Base-by-base conservation (phyloP, 2,113 vertebrate species). In the Equus przewalskii region DNA sequence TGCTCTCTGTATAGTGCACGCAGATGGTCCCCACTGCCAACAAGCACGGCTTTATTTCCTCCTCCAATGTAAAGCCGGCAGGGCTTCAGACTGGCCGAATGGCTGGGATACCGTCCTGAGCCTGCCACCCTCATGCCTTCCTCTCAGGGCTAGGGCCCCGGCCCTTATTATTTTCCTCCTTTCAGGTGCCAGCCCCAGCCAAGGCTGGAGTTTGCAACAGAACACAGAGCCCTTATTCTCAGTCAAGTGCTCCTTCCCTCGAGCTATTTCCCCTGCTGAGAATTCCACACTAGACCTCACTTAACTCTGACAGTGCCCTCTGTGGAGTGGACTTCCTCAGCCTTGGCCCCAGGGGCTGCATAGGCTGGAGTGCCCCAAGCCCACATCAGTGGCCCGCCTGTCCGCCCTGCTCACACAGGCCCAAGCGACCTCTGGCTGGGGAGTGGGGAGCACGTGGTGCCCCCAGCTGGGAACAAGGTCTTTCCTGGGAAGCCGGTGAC, bases 211-310 rank as follows among this genome's bases (percentile, higher is more conserved):
- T 96, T 95, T 95, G 94, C 64, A 89, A 69, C n/a, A 75, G 97
- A 98, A 98, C 97, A 98, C 96, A 96, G 78, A 36, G 49, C 89
- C 89, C 95, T 97, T 98, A 96, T 98, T 96, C 78, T 89, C 22
- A 15, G 89, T 92, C 93, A 97, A 97, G 97, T 94, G 86, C 87
- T 97, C 91, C 82, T 96, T 97, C 94, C 93, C 97, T 95, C 4
- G 0, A 93, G 97, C 95, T 92, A 96, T 96, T 96, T 96, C 89
- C 85, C 79, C 70, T 89, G 78, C 86, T 67, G 91, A 96, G 92
- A 94, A 97, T 92, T 94, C 96, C 91, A 97, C 85, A 75, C 91
- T 93, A 96, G 91, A 96, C n/a, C 89, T 98, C 98, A 97, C 96
- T 97, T 97, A 91, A 95, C 65, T 81, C 0, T 9, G 83, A 60